Evolutionary conservation across 35 echinoderm and acorn worm genomes (phyloP), one percentile per base, ranked within the genome.

Genomic region (Heliocidaris erythrogramma): DNA sequence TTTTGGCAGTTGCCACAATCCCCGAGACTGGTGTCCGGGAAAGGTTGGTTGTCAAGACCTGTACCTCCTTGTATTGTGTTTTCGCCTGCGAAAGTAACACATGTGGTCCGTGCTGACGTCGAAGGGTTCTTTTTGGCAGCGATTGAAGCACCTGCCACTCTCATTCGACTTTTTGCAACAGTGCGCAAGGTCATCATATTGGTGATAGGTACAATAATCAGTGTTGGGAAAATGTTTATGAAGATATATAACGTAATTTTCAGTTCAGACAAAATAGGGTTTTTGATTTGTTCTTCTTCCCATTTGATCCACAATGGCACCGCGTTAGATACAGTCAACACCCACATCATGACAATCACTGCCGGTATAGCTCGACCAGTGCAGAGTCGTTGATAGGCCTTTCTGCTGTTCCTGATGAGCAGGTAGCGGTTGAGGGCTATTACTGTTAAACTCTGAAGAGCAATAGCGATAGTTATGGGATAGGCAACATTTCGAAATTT

Each of bases 341-440:
- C 48, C 91, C 91, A 92, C 91, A 92, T 92, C 17, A 92, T 30
- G 9, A 48, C 91, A 32, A 92, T 2, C 0, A 59, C n/a, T 24
- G 50, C 12, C 2, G 91, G 49, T 13, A 92, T 92, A 16, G 91
- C 91, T 59, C 91, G 91, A 16, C 91, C 91, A 9, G 91, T 92
- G 49, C 91, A 92, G 48, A 49, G 7, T 30, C 91, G 91, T 48
- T 92, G 48, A 30, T 92, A 92, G 9, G 49, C 7, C 29, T 32
- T 92, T 32, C 49, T 59, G 4, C 30, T 49, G 29, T 49, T 32
- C 11, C 91, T 32, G 48, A 92, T 92, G 49, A 92, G 91, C 48
- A 92, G 47, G 48, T 92, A 92, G 13, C 91, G 91, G 50, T 92
- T 92, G 91, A 59, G 12, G 11, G 31, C 91, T 30, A 92, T 92